These are phyloP conservation scores for Sympetrum striolatum DNA, from an alignment of 2,888 invertebrate genomes.

Conservation along the genomic window DNA sequence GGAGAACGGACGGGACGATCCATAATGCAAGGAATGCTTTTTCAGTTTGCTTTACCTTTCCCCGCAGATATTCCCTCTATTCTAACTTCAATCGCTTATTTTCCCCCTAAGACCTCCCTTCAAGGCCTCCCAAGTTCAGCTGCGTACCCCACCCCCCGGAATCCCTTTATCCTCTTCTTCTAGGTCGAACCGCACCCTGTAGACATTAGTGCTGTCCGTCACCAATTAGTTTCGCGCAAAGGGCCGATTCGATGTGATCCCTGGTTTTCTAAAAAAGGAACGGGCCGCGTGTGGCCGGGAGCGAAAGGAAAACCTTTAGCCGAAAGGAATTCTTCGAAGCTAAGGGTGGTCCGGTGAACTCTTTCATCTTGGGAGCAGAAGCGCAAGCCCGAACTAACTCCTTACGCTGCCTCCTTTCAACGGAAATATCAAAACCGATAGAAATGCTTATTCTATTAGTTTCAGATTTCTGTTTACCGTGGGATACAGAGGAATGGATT, in stretches of 20 bases:
- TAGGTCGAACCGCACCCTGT: slow-evolving; percentile 25
- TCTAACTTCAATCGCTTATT: not conserved
- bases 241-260: slow-evolving; percentile 38
- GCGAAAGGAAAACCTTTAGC: not conserved
- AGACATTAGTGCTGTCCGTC: slow-evolving; percentile 38
- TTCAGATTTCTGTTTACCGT: not conserved
- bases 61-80: not conserved
- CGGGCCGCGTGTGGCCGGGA: not conserved
- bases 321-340: not conserved
- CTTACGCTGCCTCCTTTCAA: not conserved
- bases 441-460: not conserved
- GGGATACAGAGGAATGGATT: not conserved
- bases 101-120: not conserved
- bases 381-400: not conserved
- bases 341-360: not conserved
- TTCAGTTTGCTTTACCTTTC: not conserved
- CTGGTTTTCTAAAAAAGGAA: slow-evolving; percentile 34
- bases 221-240: slow-evolving; percentile 38
- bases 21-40: slow-evolving; percentile 17
- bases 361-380: slow-evolving; percentile 20
- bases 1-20: not conserved
- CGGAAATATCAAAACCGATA: not conserved
- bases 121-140: not conserved
- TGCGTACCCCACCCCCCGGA: not conserved
- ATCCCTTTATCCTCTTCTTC: not conserved